Percentiles rank a stretch among this genome's conserved stretches.
These are phyloP conservation scores for Brienomyrus longianalis DNA, from an alignment of 2,113 vertebrate species.

Conservation along the genomic window DNA sequence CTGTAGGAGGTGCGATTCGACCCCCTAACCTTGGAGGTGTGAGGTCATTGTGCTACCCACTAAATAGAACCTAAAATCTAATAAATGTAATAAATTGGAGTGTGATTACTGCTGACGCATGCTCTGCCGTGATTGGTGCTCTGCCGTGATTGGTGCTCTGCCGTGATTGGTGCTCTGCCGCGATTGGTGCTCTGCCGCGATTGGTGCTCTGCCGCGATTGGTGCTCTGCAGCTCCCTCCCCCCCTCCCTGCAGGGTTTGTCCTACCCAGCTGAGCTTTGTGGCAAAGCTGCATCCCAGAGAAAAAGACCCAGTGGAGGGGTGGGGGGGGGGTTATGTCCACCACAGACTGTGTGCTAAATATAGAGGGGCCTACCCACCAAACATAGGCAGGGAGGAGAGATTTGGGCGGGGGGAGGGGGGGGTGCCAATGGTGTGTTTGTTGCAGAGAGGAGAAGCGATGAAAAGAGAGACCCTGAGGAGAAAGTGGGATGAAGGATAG, in stretches of 20 bases:
- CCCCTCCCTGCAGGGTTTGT: background rate
- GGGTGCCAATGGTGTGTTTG: background rate
- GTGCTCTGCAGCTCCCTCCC: background rate
- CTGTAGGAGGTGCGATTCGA: background rate
- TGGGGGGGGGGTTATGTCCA: background rate
- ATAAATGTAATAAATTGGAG: background rate
- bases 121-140: background rate
- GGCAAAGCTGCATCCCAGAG: background rate
- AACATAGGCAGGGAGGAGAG: background rate
- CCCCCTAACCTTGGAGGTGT: background rate
- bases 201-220: background rate
- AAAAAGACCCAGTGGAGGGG: background rate
- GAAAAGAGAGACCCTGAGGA: background rate
- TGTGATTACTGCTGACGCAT: background rate
- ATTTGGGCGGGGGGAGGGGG: background rate
- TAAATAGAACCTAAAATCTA: background rate
- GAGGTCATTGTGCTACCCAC: background rate
- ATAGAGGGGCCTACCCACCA: background rate
- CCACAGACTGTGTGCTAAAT: background rate
- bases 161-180: background rate
- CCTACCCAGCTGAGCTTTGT: constrained; percentile 8
- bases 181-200: background rate
- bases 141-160: background rate
- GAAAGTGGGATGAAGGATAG: background rate
- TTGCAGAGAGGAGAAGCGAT: background rate